These are phyloP conservation scores for Tenthredo distinguenda DNA, from an alignment of 2,888 invertebrate genomes.

Conservation along the genomic window DNA sequence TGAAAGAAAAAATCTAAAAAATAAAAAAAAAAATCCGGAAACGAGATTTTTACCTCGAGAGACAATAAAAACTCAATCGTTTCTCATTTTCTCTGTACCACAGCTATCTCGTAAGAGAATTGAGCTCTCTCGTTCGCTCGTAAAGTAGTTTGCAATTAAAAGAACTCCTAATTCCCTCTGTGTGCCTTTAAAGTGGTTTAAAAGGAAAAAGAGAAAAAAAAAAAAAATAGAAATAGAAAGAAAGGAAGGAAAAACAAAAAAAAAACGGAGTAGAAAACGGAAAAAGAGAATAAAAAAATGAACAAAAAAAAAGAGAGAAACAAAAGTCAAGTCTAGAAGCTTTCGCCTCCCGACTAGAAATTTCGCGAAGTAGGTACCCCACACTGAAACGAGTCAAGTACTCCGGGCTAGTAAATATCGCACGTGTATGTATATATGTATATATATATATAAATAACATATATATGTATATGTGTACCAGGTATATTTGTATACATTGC, in stretches of 20 bases:
- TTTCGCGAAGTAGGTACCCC: not conserved
- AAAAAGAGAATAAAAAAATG: not conserved
- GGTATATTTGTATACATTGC: no score
- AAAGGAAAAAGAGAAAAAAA: not conserved
- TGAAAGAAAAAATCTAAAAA: not conserved
- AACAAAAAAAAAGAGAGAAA: not conserved
- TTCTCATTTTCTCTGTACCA: slow-evolving; percentile 9
- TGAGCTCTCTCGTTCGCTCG: slow-evolving; percentile 37
- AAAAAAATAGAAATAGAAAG: not conserved
- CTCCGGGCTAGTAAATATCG: not conserved
- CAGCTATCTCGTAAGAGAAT: not conserved
- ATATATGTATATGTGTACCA: not conserved
- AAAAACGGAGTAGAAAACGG: not conserved
- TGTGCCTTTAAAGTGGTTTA: slow-evolving; percentile 38
- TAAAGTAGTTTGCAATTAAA: slow-evolving; percentile 47
- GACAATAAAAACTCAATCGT: slow-evolving; percentile 24
- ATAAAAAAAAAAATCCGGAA: not conserved
- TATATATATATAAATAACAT: no score
- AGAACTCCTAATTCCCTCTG: slow-evolving; percentile 42
- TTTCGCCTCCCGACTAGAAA: slow-evolving; percentile 38
- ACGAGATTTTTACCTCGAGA: not conserved
- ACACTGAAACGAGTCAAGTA: slow-evolving; percentile 9
- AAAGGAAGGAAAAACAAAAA: not conserved
- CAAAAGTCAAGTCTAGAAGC: slow-evolving; percentile 32
- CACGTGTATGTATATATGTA: no score